A percentile compares a stretch with the other conserved stretches of the same genome.
Conservation (phyloP, 2,797 vertebrate species). For the Sebastes diploproa region DNA sequence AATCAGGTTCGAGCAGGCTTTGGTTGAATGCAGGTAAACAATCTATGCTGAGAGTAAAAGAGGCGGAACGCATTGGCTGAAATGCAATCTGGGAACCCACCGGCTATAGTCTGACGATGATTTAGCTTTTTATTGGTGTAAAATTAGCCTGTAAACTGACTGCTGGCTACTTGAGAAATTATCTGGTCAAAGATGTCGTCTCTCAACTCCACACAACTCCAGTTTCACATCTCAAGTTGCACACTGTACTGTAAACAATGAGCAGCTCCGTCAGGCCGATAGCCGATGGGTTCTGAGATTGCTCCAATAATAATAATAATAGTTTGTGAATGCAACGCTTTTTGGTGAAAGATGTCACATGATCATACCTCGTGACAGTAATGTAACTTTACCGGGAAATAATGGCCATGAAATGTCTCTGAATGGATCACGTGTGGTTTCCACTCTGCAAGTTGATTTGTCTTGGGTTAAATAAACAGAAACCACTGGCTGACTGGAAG, state of each 20-base stretch:
- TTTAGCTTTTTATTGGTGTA: neutral
- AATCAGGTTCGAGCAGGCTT: neutral
- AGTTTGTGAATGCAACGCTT: neutral
- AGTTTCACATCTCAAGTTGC: too few species aligned
- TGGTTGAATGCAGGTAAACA: neutral
- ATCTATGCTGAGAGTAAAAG: neutral
- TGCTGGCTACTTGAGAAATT: too few species aligned
- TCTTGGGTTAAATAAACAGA: neutral
- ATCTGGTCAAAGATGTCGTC: too few species aligned
- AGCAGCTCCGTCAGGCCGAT: too few species aligned
- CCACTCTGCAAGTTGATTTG: conserved; percentile 2
- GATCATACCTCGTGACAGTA: neutral
- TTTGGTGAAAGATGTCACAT: neutral
- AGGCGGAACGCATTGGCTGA: neutral
- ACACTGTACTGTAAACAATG: too few species aligned
- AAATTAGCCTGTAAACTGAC: neutral
- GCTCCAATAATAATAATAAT: neutral
- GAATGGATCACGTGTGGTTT: conserved; percentile 19
- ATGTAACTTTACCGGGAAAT: neutral
- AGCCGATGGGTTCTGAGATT: too few species aligned
- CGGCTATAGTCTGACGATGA: neutral
- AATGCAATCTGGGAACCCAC: neutral
- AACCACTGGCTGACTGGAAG: conserved; percentile 5
- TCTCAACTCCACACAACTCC: too few species aligned
- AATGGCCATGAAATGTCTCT: neutral